These are phyloP conservation scores for Nannospalax galili DNA, from an alignment of 2,113 vertebrate genomes.

Conservation along the genomic window DNA sequence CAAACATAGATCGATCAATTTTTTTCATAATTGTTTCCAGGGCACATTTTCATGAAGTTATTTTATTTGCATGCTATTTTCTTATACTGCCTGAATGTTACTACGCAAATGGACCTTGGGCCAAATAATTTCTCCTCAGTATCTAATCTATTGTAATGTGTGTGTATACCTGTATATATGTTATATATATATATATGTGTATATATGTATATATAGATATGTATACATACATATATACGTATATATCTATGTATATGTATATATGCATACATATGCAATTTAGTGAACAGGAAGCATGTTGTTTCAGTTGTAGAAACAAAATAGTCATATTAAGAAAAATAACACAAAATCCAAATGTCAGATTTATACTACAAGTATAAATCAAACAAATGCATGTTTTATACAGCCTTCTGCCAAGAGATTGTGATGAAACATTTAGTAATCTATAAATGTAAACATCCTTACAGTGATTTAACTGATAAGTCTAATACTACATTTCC, in stretches of 20 bases:
- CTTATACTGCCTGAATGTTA: neutral
- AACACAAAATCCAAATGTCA: neutral
- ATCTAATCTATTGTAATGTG: too few species aligned
- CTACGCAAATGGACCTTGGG: neutral
- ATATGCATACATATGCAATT: neutral
- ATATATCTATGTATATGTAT: too few species aligned
- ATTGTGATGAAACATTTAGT: neutral
- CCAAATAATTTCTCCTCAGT: neutral
- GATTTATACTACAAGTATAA: slow-evolving; percentile 23
- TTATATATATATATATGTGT: too few species aligned
- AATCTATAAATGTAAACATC: neutral
- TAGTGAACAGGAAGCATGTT: neutral
- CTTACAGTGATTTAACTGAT: neutral
- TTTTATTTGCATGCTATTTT: slow-evolving; percentile 34
- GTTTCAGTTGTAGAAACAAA: neutral
- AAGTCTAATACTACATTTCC: neutral
- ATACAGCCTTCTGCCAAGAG: neutral
- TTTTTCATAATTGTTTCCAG: neutral
- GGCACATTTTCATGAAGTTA: neutral
- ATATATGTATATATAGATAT: too few species aligned
- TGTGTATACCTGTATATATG: too few species aligned
- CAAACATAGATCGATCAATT: neutral
- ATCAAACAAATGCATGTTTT: neutral
- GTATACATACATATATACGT: too few species aligned
- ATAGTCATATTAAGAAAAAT: neutral